Percentiles rank a stretch among this genome's conserved stretches.
Evolutionary conservation across 2,797 vertebrate genomes (phyloP).

Genomic region (Cephalopachus bancanus): DNA sequence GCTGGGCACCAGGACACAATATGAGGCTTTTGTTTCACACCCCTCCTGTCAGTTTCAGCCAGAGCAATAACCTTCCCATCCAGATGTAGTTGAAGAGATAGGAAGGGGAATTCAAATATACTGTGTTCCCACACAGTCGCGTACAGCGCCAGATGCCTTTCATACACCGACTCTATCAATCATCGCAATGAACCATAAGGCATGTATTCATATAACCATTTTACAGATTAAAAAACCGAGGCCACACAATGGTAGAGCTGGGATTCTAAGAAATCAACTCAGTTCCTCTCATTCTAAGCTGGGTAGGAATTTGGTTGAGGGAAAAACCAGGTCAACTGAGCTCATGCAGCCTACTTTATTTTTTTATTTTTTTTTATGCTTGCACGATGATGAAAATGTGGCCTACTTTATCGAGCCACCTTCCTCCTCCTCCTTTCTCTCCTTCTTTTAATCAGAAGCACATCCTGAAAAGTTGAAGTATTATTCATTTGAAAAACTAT

Average conservation of each 20-base stretch:
- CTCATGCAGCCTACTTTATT: slow-evolving; percentile 70
- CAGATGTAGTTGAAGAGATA: background rate
- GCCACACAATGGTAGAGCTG: background rate
- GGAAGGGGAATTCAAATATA: background rate
- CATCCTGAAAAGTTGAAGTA: background rate
- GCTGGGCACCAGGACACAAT: background rate
- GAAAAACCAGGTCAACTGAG: slow-evolving; percentile 69
- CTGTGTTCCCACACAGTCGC: background rate
- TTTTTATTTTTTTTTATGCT: background rate
- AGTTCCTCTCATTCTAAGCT: background rate
- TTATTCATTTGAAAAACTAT: background rate
- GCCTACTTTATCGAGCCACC: slow-evolving; percentile 67
- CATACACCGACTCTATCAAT: background rate
- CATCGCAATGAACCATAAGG: background rate
- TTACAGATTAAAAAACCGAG: slow-evolving; percentile 14
- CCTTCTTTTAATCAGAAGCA: background rate
- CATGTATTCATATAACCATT: background rate
- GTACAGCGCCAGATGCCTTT: background rate
- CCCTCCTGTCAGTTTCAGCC: background rate
- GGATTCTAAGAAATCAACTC: slow-evolving; percentile 47
- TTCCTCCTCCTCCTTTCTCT: background rate
- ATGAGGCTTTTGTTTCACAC: background rate
- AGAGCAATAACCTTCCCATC: background rate
- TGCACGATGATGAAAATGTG: background rate
- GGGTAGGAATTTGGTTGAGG: slow-evolving; percentile 44